These are phyloP conservation scores for Eulithis prunata DNA, from an alignment of 2,888 invertebrate species.

Conservation along the genomic window DNA sequence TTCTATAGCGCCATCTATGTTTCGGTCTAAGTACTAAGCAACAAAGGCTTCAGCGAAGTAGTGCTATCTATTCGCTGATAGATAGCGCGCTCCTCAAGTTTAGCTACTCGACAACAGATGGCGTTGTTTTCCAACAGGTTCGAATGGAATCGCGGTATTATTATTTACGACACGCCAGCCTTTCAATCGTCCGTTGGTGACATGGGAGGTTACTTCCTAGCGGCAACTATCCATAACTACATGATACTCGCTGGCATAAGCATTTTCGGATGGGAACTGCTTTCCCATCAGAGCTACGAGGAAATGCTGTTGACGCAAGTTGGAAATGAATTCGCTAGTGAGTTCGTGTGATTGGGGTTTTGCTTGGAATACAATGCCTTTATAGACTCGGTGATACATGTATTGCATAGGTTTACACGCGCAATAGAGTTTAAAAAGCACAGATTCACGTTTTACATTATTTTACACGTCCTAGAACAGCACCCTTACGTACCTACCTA, in stretches of 20 bases:
- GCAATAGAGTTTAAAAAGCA: too few relatives aligned
- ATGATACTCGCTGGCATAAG: slow-evolving; percentile 66
- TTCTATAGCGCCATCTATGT: slow-evolving; percentile 49
- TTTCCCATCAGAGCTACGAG: slow-evolving; percentile 65
- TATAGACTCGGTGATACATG: too few relatives aligned
- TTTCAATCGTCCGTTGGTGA: slow-evolving; percentile 87
- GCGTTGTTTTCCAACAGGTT: slow-evolving; percentile 79
- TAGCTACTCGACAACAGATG: slow-evolving; percentile 55
- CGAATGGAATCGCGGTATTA: slow-evolving; percentile 88
- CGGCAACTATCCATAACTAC: slow-evolving; percentile 88
- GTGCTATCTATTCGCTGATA: slow-evolving; percentile 34
- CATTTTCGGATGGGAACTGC: slow-evolving; percentile 68
- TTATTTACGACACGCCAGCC: slow-evolving; percentile 91
- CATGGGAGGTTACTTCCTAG: slow-evolving; percentile 90
- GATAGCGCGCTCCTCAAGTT: slow-evolving; percentile 43
- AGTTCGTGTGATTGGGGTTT: slow-evolving; percentile 61
- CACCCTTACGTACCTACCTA: too few relatives aligned
- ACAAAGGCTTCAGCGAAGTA: background rate
- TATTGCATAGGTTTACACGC: too few relatives aligned
- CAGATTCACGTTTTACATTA: too few relatives aligned
- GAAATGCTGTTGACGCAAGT: slow-evolving; percentile 79
- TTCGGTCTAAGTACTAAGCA: slow-evolving; percentile 9
- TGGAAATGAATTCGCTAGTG: slow-evolving; percentile 82
- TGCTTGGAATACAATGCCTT: background rate
- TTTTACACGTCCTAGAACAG: too few relatives aligned